Conservation (phyloP, 2,113 vertebrate genomes). For the Istiophorus platypterus region DNA sequence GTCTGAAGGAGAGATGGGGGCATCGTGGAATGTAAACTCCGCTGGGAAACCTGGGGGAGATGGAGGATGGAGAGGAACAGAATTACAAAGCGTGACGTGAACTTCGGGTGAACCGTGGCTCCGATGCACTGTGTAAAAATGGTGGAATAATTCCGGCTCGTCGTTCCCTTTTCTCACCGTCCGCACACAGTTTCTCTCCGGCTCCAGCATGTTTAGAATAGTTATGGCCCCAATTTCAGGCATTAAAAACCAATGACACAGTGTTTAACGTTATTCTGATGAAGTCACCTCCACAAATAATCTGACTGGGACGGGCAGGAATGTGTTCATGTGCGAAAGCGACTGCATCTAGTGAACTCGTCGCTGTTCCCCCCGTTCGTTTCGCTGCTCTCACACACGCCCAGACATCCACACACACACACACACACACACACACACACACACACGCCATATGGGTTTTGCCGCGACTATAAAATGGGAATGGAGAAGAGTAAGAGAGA, state of each 20-base stretch:
- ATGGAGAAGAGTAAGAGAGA: conserved; percentile 77
- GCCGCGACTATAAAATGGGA: conserved; percentile 77
- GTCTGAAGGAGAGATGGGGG: background rate
- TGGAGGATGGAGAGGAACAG: background rate
- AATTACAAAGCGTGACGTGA: background rate
- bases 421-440: conserved; percentile 25
- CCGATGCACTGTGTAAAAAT: background rate
- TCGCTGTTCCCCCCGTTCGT: conserved; percentile 7
- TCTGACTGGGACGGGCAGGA: background rate
- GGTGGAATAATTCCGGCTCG: background rate
- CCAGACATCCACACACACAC: conserved; percentile 9
- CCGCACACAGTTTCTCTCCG: background rate
- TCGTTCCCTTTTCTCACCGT: background rate
- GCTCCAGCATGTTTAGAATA: background rate
- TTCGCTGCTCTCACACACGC: background rate
- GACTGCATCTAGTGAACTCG: background rate
- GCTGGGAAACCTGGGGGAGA: background rate
- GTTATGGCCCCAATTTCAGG: background rate
- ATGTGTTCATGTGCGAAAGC: conserved; percentile 12
- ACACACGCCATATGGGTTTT: conserved; percentile 58
- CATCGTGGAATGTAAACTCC: background rate
- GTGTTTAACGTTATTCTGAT: background rate
- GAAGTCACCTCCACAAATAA: too few relatives aligned
- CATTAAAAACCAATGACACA: background rate
- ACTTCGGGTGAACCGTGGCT: background rate